These are phyloP conservation scores for Otus scops DNA, from an alignment of 2,797 vertebrate species.

Conservation along the genomic window DNA sequence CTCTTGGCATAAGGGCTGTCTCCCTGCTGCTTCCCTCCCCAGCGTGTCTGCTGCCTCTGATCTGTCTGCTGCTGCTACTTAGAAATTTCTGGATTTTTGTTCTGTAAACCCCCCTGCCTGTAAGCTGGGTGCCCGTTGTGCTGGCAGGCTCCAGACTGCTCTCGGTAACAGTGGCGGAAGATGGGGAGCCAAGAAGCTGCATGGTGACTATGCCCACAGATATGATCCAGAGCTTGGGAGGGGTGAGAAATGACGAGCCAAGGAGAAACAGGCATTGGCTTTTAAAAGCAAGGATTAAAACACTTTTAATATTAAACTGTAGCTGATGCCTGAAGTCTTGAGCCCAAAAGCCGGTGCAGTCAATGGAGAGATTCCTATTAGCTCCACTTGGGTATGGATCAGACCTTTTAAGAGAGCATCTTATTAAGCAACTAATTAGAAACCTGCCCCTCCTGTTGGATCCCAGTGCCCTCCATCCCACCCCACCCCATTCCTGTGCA, in stretches of 20 bases:
- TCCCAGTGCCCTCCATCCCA: not conserved
- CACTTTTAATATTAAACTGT: not conserved
- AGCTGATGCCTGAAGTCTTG: not conserved
- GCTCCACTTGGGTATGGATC: not conserved
- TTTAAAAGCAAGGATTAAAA: constrained; percentile 13
- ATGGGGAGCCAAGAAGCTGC: not conserved
- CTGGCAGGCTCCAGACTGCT: accelerated
- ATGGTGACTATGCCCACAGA: not conserved
- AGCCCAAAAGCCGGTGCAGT: not conserved
- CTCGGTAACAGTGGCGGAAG: not conserved
- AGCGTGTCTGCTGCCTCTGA: accelerated
- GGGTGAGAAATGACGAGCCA: accelerated
- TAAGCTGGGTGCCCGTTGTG: not conserved
- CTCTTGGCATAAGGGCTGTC: not conserved
- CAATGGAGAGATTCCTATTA: not conserved
- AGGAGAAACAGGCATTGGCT: not conserved
- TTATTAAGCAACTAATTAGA: constrained; percentile 2
- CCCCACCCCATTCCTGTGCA: not conserved
- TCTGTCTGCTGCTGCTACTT: not conserved
- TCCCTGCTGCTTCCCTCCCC: not conserved
- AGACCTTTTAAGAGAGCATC: not conserved
- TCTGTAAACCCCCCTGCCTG: not conserved
- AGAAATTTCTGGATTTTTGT: not conserved
- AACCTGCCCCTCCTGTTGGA: not conserved
- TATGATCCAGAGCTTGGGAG: not conserved